These are phyloP conservation scores for Dendrolimus pini DNA, from an alignment of 2,888 invertebrate genomes.

Conservation along the genomic window DNA sequence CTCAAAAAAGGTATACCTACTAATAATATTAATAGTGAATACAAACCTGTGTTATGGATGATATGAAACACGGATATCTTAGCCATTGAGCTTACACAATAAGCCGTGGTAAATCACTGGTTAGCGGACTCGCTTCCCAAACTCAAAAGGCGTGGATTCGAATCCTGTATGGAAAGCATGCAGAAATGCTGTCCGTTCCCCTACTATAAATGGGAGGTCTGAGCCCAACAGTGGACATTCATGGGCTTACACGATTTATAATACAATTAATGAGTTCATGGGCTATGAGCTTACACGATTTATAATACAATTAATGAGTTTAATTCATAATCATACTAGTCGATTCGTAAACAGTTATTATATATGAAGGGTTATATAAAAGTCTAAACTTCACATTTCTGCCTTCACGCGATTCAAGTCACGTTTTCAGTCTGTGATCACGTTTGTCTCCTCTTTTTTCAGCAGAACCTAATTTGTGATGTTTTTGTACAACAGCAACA, in stretches of 20 bases:
- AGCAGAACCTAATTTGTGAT: slow-evolving; percentile 47
- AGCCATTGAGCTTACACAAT: too few species aligned
- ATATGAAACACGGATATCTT: too few species aligned
- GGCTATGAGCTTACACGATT: slow-evolving; percentile 11
- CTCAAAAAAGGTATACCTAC: too few species aligned
- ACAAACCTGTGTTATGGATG: too few species aligned
- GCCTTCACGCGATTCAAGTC: slow-evolving; percentile 36
- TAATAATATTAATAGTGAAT: too few species aligned
- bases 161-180: too few species aligned
- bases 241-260: slow-evolving; percentile 17
- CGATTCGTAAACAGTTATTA: slow-evolving; percentile 19
- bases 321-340: slow-evolving; percentile 4
- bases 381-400: slow-evolving; percentile 43
- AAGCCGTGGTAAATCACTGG: too few species aligned
- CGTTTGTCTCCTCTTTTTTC: slow-evolving; percentile 49
- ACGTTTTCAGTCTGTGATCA: slow-evolving; percentile 42
- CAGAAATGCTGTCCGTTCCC: too few species aligned
- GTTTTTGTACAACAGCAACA: slow-evolving; percentile 43
- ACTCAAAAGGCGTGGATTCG: too few species aligned
- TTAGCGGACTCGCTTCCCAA: too few species aligned
- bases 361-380: slow-evolving; percentile 33
- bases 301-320: slow-evolving; percentile 18
- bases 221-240: too few species aligned
- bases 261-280: slow-evolving; percentile 13
- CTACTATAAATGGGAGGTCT: too few species aligned